Evolutionary conservation across 1,140 invertebrate species (phyloP).

Genomic region (Drosophila nasuta): DNA sequence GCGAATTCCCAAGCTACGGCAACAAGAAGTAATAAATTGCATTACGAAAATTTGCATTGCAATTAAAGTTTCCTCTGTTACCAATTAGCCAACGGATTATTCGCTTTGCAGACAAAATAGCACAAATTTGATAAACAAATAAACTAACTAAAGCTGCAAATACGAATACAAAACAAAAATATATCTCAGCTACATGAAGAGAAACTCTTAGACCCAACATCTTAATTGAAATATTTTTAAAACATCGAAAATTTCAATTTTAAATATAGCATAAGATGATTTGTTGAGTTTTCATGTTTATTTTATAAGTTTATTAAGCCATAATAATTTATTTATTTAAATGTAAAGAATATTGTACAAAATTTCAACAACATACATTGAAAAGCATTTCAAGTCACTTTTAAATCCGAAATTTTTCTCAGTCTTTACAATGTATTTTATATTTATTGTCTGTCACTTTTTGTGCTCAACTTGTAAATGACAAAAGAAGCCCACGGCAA

Average conservation of each 20-base stretch:
- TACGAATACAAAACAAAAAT: too few relatives aligned
- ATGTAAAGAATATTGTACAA: too few relatives aligned
- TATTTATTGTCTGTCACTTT: constrained; percentile 16
- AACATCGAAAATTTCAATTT: too few relatives aligned
- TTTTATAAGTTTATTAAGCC: too few relatives aligned
- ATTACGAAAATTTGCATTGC: background rate
- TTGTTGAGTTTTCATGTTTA: too few relatives aligned
- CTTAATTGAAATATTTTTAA: too few relatives aligned
- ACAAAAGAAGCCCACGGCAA: constrained; percentile 25
- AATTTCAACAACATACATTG: too few relatives aligned
- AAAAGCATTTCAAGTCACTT: too few relatives aligned
- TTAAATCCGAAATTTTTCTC: too few relatives aligned
- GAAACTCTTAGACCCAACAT: background rate
- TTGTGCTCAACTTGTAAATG: constrained; percentile 43
- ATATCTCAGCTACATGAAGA: background rate
- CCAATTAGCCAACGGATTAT: background rate
- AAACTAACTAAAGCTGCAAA: background rate
- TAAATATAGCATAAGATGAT: too few relatives aligned
- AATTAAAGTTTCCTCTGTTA: constrained; percentile 9
- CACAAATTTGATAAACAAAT: background rate
- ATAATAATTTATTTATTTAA: too few relatives aligned
- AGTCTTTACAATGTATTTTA: background rate
- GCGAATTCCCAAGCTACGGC: background rate
- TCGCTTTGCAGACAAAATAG: background rate
- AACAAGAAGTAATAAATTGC: background rate